These are phyloP conservation scores for Drosophila kurseongensis DNA, from an alignment of 1,140 invertebrate genomes.

Conservation along the genomic window DNA sequence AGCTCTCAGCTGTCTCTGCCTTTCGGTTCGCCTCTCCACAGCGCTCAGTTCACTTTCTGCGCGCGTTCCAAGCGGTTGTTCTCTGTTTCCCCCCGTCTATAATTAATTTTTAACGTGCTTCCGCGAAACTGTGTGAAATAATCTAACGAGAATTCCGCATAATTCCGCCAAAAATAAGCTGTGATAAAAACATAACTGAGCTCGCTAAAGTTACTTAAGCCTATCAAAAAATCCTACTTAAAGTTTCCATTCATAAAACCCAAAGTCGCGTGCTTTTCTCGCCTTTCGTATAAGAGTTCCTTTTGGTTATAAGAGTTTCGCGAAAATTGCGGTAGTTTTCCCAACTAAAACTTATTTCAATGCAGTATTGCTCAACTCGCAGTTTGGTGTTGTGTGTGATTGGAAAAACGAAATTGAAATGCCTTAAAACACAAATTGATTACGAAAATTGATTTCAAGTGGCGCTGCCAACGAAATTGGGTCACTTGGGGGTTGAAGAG, in stretches of 20 bases:
- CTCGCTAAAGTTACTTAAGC: conserved; percentile 4
- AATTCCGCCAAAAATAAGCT: conserved; percentile 32
- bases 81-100: conserved; percentile 35
- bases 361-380: conserved; percentile 14
- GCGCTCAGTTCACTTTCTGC: conserved; percentile 68
- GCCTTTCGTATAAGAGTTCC: conserved; percentile 46
- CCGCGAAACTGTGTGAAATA: conserved; percentile 48
- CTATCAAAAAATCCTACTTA: neutral
- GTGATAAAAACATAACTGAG: conserved; percentile 54
- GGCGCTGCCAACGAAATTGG: conserved; percentile 55
- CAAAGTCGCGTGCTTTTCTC: conserved; percentile 43
- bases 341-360: conserved; percentile 32
- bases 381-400: conserved; percentile 16
- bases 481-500: conserved; percentile 47
- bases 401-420: conserved; percentile 62
- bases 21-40: conserved; percentile 19
- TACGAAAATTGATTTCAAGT: conserved; percentile 76
- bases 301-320: conserved; percentile 31
- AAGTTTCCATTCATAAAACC: conserved; percentile 51
- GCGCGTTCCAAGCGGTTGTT: conserved; percentile 66
- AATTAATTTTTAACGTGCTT: conserved; percentile 60
- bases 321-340: conserved; percentile 38
- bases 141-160: conserved; percentile 26
- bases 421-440: conserved; percentile 67
- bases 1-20: conserved; percentile 23